A percentile compares a stretch with the other conserved stretches of the same genome.
Conservation (phyloP, 1,140 invertebrate genomes). For the Agraylea sexmaculata region DNA sequence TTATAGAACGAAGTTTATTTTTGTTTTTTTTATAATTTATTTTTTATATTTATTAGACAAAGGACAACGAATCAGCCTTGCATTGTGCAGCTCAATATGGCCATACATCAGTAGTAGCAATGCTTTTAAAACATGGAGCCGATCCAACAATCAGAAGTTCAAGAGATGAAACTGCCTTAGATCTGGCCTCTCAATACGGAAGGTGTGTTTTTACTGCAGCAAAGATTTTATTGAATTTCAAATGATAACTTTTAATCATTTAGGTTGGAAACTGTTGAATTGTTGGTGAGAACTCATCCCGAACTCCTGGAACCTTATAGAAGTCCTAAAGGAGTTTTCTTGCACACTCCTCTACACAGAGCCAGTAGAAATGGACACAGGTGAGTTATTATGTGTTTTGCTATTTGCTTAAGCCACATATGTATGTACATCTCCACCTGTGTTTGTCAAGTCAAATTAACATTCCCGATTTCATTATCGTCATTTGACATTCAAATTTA, state of each 20-base stretch:
- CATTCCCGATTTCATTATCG: too few species aligned
- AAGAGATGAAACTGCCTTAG: constrained; percentile 82
- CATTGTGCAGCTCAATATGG: constrained; percentile 93
- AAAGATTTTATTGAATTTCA: too few species aligned
- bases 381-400: constrained; percentile 40
- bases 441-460: too few species aligned
- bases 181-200: constrained; percentile 87
- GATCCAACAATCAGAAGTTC: constrained; percentile 84
- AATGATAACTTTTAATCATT: neutral
- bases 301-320: constrained; percentile 59
- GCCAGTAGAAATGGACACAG: constrained; percentile 89
- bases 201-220: constrained; percentile 48
- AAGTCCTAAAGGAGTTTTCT: constrained; percentile 43
- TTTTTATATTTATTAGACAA: constrained; percentile 55
- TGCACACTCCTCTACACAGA: constrained; percentile 84
- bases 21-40: constrained; percentile 11
- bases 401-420: too few species aligned
- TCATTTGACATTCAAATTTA: too few species aligned
- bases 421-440: too few species aligned
- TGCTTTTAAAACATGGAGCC: constrained; percentile 75
- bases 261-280: constrained; percentile 79
- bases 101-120: constrained; percentile 75
- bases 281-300: constrained; percentile 69
- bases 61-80: constrained; percentile 85
- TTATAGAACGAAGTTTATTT: too few species aligned